These are phyloP conservation scores for Melitaea cinxia DNA, from an alignment of 1,140 invertebrate genomes.

Conservation along the genomic window DNA sequence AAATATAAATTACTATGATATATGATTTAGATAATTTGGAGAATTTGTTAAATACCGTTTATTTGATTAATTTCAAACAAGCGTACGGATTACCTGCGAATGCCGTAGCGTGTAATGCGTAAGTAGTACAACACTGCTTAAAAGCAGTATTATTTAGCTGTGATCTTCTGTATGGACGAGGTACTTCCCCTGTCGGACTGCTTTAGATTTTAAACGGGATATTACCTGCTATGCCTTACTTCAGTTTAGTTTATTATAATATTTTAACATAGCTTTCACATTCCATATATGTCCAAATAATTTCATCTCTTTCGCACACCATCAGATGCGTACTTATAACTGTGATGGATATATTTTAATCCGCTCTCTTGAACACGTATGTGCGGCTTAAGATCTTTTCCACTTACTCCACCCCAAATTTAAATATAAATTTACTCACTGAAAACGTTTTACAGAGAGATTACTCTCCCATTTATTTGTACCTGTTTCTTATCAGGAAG, in stretches of 20 bases:
- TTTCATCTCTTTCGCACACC: constrained; percentile 17
- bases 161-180: no score
- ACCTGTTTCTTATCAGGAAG: constrained; percentile 36
- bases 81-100: no score
- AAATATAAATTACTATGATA: no score
- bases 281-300: constrained; percentile 10
- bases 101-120: no score
- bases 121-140: no score
- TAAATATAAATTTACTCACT: constrained; percentile 61
- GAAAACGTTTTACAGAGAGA: constrained; percentile 55
- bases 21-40: no score
- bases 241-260: neutral
- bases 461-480: constrained; percentile 53
- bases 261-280: neutral
- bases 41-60: no score
- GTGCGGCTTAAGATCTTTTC: constrained; percentile 37
- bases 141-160: no score
- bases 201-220: no score
- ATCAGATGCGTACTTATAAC: neutral
- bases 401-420: constrained; percentile 47
- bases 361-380: constrained; percentile 38
- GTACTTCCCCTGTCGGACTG: no score
- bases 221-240: no score
- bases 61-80: no score
- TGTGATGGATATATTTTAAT: constrained; percentile 33